Percentiles rank a stretch among this genome's conserved stretches.
phyloP scores from a whole-genome alignment of 2,797 vertebrate species.

The Muscicapa striata region DNA sequence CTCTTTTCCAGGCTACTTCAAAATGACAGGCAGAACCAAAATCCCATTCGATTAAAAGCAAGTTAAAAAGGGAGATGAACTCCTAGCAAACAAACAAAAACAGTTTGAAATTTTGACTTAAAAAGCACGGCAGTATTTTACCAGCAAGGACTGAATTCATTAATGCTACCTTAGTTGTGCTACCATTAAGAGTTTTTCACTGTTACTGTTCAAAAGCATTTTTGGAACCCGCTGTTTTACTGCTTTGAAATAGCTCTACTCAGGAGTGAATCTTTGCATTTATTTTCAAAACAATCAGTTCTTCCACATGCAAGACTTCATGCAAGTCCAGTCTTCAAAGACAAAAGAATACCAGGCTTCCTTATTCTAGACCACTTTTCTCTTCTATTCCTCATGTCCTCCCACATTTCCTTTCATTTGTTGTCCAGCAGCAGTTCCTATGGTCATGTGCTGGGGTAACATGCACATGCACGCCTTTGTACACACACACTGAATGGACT shows the following conservation, averaged over 20 bases:
- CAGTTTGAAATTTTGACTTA: constrained; percentile 46
- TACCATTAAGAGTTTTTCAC: not conserved
- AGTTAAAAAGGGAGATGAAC: not conserved
- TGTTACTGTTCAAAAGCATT: not conserved
- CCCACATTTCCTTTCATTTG: not conserved
- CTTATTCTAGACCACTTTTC: not conserved
- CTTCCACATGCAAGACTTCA: not conserved
- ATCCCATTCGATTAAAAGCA: constrained; percentile 10
- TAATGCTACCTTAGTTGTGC: not conserved
- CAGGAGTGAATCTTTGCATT: not conserved
- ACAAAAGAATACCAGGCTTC: not conserved
- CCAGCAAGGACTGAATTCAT: constrained; percentile 29
- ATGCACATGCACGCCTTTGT: fast-evolving
- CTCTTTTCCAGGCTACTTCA: not conserved
- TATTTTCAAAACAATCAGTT: constrained; percentile 10
- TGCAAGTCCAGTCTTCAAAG: not conserved
- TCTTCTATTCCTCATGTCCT: not conserved
- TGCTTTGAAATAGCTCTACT: constrained; percentile 22
- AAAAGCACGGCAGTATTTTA: constrained; percentile 20
- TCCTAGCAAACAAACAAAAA: constrained; percentile 29
- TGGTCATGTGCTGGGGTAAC: not conserved
- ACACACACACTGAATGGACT: not conserved
- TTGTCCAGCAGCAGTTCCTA: not conserved
- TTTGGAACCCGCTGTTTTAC: not conserved
- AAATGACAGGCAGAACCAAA: not conserved